Conservation (phyloP, 2,797 vertebrate species). For the Microctenopoma lineatum region DNA sequence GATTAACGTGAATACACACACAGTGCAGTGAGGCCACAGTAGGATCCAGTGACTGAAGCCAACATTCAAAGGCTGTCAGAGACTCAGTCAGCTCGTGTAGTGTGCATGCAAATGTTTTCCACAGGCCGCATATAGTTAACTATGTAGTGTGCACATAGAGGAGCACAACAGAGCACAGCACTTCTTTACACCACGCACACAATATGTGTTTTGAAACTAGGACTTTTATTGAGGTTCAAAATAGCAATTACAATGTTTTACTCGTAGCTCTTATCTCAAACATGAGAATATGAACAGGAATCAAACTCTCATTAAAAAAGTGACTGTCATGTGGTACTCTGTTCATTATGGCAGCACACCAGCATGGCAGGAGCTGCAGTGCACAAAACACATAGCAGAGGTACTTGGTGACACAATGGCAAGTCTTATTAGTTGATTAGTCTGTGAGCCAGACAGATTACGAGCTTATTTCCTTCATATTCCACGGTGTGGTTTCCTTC, state of each 20-base stretch:
- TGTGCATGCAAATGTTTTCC: conserved; percentile 10
- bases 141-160: not conserved
- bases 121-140: not conserved
- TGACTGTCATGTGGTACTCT: conserved; percentile 36
- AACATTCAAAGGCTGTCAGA: conserved; percentile 9
- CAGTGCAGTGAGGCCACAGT: not conserved
- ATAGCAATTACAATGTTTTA: not conserved
- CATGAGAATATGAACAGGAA: not conserved
- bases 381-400: conserved; percentile 23
- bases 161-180: not conserved
- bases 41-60: conserved; percentile 5
- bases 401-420: conserved; percentile 43
- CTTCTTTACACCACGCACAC: not conserved
- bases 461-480: conserved; percentile 35
- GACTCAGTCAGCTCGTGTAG: not conserved
- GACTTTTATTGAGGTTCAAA: not conserved
- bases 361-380: not conserved
- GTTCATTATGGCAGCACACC: conserved; percentile 22
- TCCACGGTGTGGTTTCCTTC: conserved; percentile 1
- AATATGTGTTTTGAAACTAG: not conserved
- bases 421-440: conserved; percentile 52
- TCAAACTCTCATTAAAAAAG: not conserved
- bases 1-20: conserved; percentile 3
- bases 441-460: conserved; percentile 37
- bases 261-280: not conserved